Conservation (phyloP, 2,888 invertebrate species). For the Cantharis nigra region DNA sequence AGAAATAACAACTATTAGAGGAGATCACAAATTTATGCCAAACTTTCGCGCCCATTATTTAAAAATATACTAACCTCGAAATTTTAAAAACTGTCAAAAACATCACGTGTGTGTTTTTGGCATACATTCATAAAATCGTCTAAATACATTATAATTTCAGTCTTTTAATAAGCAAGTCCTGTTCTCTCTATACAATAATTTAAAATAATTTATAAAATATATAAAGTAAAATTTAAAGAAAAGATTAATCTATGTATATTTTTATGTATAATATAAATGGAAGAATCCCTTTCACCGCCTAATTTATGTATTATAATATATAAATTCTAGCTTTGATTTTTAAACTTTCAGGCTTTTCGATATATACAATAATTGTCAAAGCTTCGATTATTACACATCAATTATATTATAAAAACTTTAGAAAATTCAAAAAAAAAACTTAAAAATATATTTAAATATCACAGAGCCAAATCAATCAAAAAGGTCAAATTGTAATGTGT, state of each 20-base stretch:
- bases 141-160: conserved; percentile 45
- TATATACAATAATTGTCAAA: conserved; percentile 10
- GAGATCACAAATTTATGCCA: conserved; percentile 3
- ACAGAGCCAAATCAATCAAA: conserved; percentile 49
- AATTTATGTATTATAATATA: conserved; percentile 29
- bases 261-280: conserved; percentile 35
- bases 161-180: conserved; percentile 45
- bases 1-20: conserved; percentile 29
- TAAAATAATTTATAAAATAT: conserved; percentile 40
- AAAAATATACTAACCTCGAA: not conserved
- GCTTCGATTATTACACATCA: conserved; percentile 14
- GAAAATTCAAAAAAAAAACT: conserved; percentile 24
- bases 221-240: conserved; percentile 34
- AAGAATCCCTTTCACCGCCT: conserved; percentile 41
- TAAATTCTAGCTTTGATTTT: conserved; percentile 35
- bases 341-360: conserved; percentile 24
- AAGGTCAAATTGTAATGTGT: conserved; percentile 11
- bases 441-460: conserved; percentile 42
- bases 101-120: not conserved
- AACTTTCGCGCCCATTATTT: not conserved
- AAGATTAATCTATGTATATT: conserved; percentile 23
- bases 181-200: conserved; percentile 41
- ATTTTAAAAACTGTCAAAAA: not conserved
- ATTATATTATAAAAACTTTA: conserved; percentile 19
- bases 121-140: conserved; percentile 15